phyloP scores from a whole-genome alignment of 2,888 invertebrate genomes.

The Prosopocoilus inquinatus region DNA sequence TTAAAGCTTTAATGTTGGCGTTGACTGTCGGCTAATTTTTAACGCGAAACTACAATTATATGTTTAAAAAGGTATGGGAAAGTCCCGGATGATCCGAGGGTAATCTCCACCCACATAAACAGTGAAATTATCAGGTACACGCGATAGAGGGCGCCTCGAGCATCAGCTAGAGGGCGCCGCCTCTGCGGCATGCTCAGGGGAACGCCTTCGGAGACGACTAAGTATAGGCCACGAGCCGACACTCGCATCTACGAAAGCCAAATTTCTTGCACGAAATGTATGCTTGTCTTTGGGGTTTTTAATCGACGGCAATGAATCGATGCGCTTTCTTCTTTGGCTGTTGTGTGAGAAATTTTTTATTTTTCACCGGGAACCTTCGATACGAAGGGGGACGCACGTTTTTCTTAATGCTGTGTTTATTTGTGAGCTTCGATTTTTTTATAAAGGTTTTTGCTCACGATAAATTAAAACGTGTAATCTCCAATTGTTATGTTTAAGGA shows the following conservation, averaged over 20 bases:
- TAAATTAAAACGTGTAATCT: too few species aligned
- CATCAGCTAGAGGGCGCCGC: conserved; percentile 43
- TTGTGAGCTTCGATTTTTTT: too few species aligned
- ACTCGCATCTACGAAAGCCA: not conserved
- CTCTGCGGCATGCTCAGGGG: conserved; percentile 44
- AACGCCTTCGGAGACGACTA: conserved; percentile 48
- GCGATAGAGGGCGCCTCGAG: conserved; percentile 44
- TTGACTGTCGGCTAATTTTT: conserved; percentile 1
- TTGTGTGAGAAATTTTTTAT: too few species aligned
- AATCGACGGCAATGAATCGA: too few species aligned
- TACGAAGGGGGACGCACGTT: too few species aligned
- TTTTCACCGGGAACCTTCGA: too few species aligned
- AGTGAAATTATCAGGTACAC: conserved; percentile 45
- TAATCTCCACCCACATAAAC: conserved; percentile 46
- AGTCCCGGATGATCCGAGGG: conserved; percentile 13
- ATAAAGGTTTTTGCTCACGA: too few species aligned
- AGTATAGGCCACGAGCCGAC: conserved; percentile 44
- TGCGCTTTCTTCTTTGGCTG: too few species aligned
- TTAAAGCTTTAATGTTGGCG: conserved; percentile 1
- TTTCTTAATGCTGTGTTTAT: too few species aligned
- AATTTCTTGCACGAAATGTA: too few species aligned
- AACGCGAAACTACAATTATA: conserved; percentile 17
- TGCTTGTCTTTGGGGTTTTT: too few species aligned
- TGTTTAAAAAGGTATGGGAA: conserved; percentile 21
- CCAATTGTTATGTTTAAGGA: too few species aligned